Conservation (phyloP, 2,888 invertebrate genomes). For the Spatulosminthurus flaviceps region DNA sequence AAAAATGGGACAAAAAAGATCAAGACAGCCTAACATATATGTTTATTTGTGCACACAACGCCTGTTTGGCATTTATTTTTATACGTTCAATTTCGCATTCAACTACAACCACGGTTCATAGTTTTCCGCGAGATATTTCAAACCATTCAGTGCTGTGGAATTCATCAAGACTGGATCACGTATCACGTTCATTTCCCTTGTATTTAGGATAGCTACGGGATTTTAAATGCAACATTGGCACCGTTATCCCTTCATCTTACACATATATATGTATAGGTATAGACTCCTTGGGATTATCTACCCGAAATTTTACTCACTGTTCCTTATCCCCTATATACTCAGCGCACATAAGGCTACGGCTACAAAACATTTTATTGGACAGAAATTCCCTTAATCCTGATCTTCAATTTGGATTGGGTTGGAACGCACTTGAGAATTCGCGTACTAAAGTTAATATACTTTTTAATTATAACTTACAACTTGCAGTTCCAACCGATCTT, state of each 20-base stretch:
- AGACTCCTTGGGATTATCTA: too few relatives aligned
- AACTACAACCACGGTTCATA: too few relatives aligned
- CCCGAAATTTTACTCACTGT: too few relatives aligned
- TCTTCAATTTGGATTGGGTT: not conserved
- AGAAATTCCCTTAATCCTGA: not conserved
- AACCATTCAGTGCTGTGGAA: not conserved
- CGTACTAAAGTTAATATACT: not conserved
- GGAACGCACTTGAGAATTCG: not conserved
- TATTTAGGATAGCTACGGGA: not conserved
- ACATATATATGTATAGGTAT: too few relatives aligned
- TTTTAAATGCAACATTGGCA: conserved; percentile 2
- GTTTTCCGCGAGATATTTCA: too few relatives aligned
- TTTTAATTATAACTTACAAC: too few relatives aligned
- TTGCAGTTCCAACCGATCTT: too few relatives aligned
- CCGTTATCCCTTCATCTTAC: not conserved
- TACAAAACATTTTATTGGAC: too few relatives aligned
- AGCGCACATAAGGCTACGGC: too few relatives aligned
- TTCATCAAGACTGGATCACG: not conserved
- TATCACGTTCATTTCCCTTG: not conserved
- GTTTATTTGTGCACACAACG: conserved; percentile 14
- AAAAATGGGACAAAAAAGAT: too few relatives aligned
- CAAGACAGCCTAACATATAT: not conserved
- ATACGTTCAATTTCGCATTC: not conserved
- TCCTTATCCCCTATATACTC: too few relatives aligned
- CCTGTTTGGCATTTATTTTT: conserved; percentile 18